Conservation (phyloP, 2,888 invertebrate genomes). For the Drosophila anceps region DNA sequence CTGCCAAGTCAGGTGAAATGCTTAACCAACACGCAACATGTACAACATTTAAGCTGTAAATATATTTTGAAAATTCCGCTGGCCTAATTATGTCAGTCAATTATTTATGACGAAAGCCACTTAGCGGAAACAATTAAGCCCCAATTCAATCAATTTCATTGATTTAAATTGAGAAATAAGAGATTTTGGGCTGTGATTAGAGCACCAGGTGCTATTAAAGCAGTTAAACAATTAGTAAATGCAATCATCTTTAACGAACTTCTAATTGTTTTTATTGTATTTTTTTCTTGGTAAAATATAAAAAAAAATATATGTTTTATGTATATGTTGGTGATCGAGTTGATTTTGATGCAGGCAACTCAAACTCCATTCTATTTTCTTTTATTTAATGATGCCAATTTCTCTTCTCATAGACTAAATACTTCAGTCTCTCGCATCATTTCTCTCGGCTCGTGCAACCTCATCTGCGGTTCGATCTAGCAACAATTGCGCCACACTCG, state of each 20-base stretch:
- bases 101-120: constrained; percentile 11
- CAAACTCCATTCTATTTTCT: background rate
- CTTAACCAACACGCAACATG: background rate
- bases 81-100: constrained; percentile 7
- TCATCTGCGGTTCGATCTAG: too few relatives aligned
- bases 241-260: background rate
- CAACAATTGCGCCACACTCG: too few relatives aligned
- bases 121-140: constrained; percentile 6
- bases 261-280: background rate
- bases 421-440: too few relatives aligned
- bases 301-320: too few relatives aligned
- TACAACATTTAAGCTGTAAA: constrained; percentile 2
- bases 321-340: too few relatives aligned
- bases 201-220: background rate
- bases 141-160: constrained; percentile 1
- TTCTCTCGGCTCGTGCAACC: too few relatives aligned
- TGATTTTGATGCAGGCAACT: background rate
- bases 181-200: background rate
- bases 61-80: background rate
- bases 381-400: background rate
- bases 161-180: background rate
- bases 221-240: background rate
- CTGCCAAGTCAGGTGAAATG: background rate
- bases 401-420: too few relatives aligned
- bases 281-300: background rate